phyloP scores from a whole-genome alignment of 2,797 vertebrate genomes.

The Tapirus indicus region DNA sequence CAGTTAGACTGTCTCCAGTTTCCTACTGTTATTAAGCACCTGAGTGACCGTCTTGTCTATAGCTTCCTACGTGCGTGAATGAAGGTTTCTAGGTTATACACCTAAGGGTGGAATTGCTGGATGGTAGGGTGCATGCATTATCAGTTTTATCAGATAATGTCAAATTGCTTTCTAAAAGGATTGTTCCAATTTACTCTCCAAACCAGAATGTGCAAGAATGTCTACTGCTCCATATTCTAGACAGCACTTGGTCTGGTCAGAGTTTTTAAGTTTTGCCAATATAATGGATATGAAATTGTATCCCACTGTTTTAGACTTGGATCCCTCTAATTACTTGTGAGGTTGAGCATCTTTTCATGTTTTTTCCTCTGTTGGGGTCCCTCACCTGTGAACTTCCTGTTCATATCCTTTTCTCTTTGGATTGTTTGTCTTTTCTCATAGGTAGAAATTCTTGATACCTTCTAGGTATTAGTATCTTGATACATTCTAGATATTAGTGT shows the following conservation, averaged over 20 bases:
- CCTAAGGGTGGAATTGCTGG: background rate
- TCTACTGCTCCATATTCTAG: background rate
- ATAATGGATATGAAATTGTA: background rate
- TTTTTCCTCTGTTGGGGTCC: background rate
- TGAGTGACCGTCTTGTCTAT: background rate
- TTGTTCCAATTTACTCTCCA: background rate
- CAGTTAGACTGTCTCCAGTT: background rate
- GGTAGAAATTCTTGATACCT: background rate
- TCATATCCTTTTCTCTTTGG: background rate
- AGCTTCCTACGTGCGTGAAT: background rate
- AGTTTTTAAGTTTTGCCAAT: background rate
- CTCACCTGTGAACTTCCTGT: background rate
- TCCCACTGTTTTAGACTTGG: background rate
- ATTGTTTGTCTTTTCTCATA: conserved; percentile 32
- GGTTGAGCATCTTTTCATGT: background rate
- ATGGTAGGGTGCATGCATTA: accelerated
- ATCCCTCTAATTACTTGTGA: background rate
- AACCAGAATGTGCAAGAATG: background rate
- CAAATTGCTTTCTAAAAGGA: background rate
- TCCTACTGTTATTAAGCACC: background rate
- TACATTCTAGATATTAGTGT: background rate
- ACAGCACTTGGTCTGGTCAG: background rate
- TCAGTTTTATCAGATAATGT: background rate
- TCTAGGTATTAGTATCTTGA: background rate
- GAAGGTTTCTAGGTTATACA: background rate